phyloP scores from a whole-genome alignment of 2,113 vertebrate species.

The Erpornis zantholeuca region DNA sequence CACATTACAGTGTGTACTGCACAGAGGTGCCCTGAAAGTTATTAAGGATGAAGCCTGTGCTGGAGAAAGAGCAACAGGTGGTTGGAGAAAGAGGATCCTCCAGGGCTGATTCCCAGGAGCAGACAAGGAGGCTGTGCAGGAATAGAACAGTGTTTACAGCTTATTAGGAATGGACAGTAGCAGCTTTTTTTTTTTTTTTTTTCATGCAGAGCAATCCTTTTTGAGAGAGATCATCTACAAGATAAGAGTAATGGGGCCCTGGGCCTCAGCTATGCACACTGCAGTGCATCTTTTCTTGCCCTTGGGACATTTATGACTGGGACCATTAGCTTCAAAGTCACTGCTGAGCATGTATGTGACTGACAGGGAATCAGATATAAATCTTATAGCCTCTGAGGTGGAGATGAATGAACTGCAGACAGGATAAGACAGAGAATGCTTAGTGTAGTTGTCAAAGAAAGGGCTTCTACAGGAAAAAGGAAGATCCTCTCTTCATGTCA shows the following conservation, averaged over 20 bases:
- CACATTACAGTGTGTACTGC: slow-evolving; percentile 14
- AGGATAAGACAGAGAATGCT: not conserved
- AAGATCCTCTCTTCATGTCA: not conserved
- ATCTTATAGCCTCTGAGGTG: not conserved
- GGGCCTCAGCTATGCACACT: not conserved
- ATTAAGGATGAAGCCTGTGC: not conserved
- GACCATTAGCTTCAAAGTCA: not conserved
- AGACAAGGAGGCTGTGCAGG: not conserved
- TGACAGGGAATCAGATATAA: not conserved
- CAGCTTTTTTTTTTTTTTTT: not conserved
- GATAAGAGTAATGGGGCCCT: not conserved
- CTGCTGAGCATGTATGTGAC: not conserved
- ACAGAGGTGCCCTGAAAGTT: not conserved
- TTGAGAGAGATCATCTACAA: not conserved
- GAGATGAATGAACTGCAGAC: not conserved
- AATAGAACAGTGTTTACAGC: not conserved
- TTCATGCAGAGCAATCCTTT: not conserved
- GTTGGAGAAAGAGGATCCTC: not conserved
- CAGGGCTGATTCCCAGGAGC: not conserved
- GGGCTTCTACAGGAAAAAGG: not conserved
- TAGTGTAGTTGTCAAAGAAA: not conserved
- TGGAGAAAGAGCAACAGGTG: not conserved
- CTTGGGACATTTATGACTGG: not conserved
- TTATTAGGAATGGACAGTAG: not conserved
- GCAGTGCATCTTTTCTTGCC: not conserved